Conservation (phyloP, 2,888 invertebrate species). For the Lasioglossum morio region DNA sequence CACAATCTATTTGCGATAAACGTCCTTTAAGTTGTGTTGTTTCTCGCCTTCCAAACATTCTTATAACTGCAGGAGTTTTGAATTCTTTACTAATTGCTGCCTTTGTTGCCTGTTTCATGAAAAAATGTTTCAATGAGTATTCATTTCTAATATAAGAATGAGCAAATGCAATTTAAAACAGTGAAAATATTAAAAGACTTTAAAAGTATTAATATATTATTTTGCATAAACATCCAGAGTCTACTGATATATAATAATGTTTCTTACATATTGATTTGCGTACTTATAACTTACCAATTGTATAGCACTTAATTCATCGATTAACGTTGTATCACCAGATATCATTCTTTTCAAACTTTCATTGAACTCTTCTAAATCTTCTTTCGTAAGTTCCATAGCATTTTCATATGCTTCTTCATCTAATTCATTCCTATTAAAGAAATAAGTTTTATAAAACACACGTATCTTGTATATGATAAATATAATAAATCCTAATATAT, state of each 20-base stretch:
- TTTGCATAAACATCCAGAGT: no score
- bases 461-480: background rate
- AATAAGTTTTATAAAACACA: background rate
- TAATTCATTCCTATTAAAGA: constrained; percentile 86
- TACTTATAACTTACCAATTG: constrained; percentile 86
- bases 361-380: constrained; percentile 89
- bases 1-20: constrained; percentile 87
- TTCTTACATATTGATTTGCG: background rate
- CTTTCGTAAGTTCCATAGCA: constrained; percentile 89
- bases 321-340: constrained; percentile 89
- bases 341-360: constrained; percentile 88
- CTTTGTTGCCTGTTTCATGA: constrained; percentile 87
- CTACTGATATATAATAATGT: background rate
- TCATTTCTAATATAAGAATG: background rate
- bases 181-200: no score
- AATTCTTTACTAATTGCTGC: constrained; percentile 91
- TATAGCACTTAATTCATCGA: constrained; percentile 88
- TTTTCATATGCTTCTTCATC: constrained; percentile 89
- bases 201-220: no score
- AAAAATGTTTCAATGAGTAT: background rate
- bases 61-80: constrained; percentile 90
- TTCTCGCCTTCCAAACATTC: constrained; percentile 90
- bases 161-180: no score
- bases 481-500: constrained; percentile 77
- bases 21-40: constrained; percentile 88